Evolutionary conservation across 2,797 vertebrate species (phyloP), one percentile per base, ranked within the genome.

Genomic region (Tokudaia tokunoshimensis): DNA sequence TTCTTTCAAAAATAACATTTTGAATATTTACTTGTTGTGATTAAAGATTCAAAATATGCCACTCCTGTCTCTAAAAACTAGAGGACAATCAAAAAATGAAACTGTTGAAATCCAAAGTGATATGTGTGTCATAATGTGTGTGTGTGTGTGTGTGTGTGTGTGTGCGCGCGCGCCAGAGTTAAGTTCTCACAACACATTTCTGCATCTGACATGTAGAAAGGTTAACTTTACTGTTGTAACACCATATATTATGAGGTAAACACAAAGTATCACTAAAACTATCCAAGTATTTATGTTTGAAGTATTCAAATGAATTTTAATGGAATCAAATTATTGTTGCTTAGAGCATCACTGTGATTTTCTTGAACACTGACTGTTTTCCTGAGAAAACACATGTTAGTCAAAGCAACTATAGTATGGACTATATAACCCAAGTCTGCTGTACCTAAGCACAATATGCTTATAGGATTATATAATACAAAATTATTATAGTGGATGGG

Each of bases 1-100:
- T 59, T 94, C 11, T 81, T 94, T 96, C 41, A 70, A 72, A 96
- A 93, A 55, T 9, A 92, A 8, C 3, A 74, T 57, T 87, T 67
- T 79, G 19, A 70, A 22, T 83, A 61, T 29, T 15, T 79, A 92
- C 10, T 50, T 75, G 34, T 76, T 61, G 15, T 61, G 78, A 86
- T 15, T 78, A 90, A 94, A 89, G 14, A 76, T 70, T 19, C 52
- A 78, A 90, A 92, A 89, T 74, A 94, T 22, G 12, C 0, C 61
- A 55, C 76, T 4, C 10, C 22, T 47, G 4, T 61, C 9, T 47
- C 22, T 65, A 50, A 93, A 52, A 41, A 8, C 9, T 2, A 20
- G 7, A 82, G 12, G 7, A 10, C 17, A 89, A n/a, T 17, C 34
- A 82, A 92, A 70, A 41, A 93, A 89, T 55, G 26, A 92, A 95